phyloP scores from a whole-genome alignment of 2,797 vertebrate species.

The Manis pentadactyla region DNA sequence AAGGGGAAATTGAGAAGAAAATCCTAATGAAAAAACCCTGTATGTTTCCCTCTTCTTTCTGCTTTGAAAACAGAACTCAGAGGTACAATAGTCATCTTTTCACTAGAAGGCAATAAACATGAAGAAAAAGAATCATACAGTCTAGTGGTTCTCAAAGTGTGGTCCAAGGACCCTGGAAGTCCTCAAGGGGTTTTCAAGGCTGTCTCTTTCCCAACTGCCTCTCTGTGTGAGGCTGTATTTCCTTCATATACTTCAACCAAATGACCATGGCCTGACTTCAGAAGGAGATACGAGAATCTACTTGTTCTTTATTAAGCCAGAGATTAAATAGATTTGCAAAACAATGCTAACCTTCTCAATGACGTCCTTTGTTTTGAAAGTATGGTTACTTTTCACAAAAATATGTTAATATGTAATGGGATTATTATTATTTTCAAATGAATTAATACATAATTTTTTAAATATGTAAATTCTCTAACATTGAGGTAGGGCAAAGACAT shows the following conservation, averaged over 20 bases:
- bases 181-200: not conserved
- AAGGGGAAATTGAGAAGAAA: not conserved
- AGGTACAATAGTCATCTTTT: not conserved
- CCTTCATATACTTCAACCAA: not conserved
- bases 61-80: constrained; percentile 1
- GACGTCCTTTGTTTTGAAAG: constrained; percentile 18
- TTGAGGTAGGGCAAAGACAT: too few relatives aligned
- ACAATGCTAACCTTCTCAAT: not conserved
- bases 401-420: not conserved
- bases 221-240: not conserved
- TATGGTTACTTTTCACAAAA: constrained; percentile 34
- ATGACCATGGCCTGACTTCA: not conserved
- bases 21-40: not conserved
- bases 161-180: not conserved
- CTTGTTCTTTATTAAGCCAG: not conserved
- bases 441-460: not conserved
- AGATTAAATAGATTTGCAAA: not conserved
- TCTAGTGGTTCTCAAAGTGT: not conserved
- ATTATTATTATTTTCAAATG: constrained; percentile 35
- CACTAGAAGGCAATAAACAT: not conserved
- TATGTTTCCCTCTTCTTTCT: not conserved
- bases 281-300: not conserved
- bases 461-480: not conserved
- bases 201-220: not conserved
- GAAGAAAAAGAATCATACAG: not conserved